phyloP scores from a whole-genome alignment of 2,797 vertebrate genomes.

The Leptodactylus fallax region DNA sequence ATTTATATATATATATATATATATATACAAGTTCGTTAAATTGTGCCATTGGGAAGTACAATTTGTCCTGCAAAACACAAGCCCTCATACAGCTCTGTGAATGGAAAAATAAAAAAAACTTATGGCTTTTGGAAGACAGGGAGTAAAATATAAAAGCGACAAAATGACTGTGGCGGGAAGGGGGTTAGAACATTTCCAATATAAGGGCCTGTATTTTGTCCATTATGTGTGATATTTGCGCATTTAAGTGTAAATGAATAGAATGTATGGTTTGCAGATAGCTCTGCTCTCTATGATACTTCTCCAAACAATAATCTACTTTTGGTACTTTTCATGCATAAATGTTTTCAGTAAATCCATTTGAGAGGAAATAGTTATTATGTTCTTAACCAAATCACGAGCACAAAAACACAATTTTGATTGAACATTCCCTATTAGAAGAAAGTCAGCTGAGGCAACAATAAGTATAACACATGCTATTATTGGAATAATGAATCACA shows the following conservation, averaged over 20 bases:
- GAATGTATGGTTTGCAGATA: background rate
- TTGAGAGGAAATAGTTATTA: conserved; percentile 55
- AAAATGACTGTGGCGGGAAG: no score
- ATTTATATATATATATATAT: no score
- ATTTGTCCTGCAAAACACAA: no score
- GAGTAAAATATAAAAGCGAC: no score
- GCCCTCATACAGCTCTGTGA: no score
- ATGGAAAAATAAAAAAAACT: no score
- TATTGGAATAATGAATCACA: conserved; percentile 57
- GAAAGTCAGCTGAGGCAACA: conserved; percentile 58
- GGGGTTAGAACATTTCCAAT: background rate
- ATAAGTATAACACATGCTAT: conserved; percentile 53
- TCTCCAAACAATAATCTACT: conserved; percentile 14
- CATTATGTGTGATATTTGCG: background rate
- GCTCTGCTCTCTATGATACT: background rate
- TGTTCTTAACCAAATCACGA: conserved; percentile 56
- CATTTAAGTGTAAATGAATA: background rate
- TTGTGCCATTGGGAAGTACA: no score
- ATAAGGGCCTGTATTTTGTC: background rate
- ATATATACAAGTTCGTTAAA: no score
- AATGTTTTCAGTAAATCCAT: conserved; percentile 60
- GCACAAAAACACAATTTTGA: conserved; percentile 57
- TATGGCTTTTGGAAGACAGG: no score
- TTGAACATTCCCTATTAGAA: conserved; percentile 47
- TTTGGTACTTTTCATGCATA: conserved; percentile 27